Conservation (phyloP, 2,888 invertebrate species). For the Drosophila kanekoi region DNA sequence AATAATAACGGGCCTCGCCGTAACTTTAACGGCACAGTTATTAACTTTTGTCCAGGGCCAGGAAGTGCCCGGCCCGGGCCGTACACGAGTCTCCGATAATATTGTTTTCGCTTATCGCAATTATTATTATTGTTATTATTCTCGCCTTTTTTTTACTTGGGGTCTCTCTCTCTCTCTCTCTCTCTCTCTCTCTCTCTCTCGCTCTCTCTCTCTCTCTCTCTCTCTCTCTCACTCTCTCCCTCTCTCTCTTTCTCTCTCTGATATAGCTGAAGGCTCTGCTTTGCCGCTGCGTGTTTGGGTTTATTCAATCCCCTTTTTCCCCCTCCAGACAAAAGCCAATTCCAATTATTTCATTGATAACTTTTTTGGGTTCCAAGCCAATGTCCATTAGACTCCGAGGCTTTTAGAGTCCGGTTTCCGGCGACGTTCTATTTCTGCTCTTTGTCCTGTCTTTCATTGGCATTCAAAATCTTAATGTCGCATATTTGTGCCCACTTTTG, state of each 20-base stretch:
- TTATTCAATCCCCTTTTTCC: slow-evolving; percentile 5
- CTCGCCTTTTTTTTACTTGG: neutral
- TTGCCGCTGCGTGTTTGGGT: slow-evolving; percentile 23
- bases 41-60: slow-evolving; percentile 59
- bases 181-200: too few relatives aligned
- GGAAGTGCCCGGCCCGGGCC: slow-evolving; percentile 20
- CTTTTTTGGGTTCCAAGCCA: neutral
- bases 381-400: slow-evolving; percentile 7
- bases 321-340: slow-evolving; percentile 15
- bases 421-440: neutral
- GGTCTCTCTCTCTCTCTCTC: neutral
- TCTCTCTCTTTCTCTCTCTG: neutral
- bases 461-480: neutral
- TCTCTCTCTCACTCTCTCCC: too few relatives aligned
- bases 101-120: slow-evolving; percentile 48
- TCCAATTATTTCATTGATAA: slow-evolving; percentile 36
- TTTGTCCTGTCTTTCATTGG: neutral
- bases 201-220: too few relatives aligned
- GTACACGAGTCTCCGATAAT: slow-evolving; percentile 29
- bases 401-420: neutral
- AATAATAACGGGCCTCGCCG: slow-evolving; percentile 61
- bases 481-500: too few relatives aligned
- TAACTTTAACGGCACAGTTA: slow-evolving; percentile 72
- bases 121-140: slow-evolving; percentile 27
- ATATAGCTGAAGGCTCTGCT: slow-evolving; percentile 16